These are phyloP conservation scores for Stegana nigrithorax DNA, from an alignment of 2,888 invertebrate species.

Conservation along the genomic window DNA sequence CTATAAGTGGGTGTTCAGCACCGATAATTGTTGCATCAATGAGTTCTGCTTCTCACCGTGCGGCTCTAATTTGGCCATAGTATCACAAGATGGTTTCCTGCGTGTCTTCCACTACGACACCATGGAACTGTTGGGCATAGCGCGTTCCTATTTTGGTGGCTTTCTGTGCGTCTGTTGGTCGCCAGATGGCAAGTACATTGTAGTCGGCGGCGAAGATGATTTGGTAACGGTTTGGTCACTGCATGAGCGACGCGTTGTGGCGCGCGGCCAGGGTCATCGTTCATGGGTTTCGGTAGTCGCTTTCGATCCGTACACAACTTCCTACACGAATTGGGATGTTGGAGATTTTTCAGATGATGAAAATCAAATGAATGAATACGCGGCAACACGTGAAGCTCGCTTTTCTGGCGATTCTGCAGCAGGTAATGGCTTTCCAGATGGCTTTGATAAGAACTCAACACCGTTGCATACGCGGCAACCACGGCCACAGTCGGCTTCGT, in stretches of 20 bases:
- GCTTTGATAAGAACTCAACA: conserved; percentile 61
- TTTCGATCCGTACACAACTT: conserved; percentile 88
- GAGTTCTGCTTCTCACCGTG: conserved; percentile 98
- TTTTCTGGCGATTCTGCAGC: conserved; percentile 56
- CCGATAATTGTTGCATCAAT: conserved; percentile 87
- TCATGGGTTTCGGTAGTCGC: conserved; percentile 99
- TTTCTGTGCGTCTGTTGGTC: conserved; percentile 98
- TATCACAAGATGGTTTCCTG: conserved; percentile 94
- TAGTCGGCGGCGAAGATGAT: conserved; percentile 98
- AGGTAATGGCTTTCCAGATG: conserved; percentile 59
- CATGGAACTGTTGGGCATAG: conserved; percentile 94
- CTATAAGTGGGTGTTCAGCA: conserved; percentile 89
- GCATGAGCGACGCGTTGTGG: conserved; percentile 91
- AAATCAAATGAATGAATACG: conserved; percentile 67
- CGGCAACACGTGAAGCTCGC: conserved; percentile 47
- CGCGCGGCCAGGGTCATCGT: conserved; percentile 96
- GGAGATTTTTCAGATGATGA: conserved; percentile 74
- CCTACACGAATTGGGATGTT: conserved; percentile 74
- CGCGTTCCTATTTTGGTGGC: conserved; percentile 98
- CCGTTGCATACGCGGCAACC: conserved; percentile 58
- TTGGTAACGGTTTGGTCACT: conserved; percentile 97
- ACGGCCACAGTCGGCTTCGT: conserved; percentile 65
- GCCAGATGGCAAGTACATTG: conserved; percentile 94
- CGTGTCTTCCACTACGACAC: conserved; percentile 97
- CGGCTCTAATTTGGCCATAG: conserved; percentile 91